Percentiles rank a stretch among this genome's conserved stretches.
These are phyloP conservation scores for Manis pentadactyla DNA, from an alignment of 2,797 vertebrate genomes.

Conservation along the genomic window DNA sequence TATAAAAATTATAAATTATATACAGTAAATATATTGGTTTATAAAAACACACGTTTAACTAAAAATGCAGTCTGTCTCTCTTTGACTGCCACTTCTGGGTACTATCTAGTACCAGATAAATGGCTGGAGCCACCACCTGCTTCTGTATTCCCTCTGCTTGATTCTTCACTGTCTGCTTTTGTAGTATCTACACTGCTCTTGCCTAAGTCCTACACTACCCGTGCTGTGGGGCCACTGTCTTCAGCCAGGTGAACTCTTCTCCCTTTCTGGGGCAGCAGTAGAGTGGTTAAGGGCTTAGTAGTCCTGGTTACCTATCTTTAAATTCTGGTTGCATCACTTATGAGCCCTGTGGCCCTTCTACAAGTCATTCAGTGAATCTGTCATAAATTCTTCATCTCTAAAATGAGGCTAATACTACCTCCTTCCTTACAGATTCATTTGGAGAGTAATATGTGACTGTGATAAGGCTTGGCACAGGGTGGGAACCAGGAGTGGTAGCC, in stretches of 20 bases:
- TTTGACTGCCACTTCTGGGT: background rate
- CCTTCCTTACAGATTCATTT: background rate
- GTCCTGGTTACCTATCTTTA: background rate
- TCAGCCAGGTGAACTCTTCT: background rate
- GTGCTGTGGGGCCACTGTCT: background rate
- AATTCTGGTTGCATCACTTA: background rate
- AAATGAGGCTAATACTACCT: background rate
- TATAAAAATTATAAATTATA: background rate
- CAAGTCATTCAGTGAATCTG: background rate
- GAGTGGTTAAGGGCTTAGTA: background rate
- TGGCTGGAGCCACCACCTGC: background rate
- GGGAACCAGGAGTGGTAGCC: background rate
- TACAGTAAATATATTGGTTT: background rate
- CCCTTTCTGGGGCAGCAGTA: background rate
- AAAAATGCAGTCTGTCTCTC: background rate
- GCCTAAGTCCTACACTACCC: background rate
- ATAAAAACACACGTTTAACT: background rate
- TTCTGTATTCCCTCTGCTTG: background rate
- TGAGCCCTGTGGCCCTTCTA: background rate
- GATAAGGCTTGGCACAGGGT: background rate
- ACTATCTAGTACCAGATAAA: background rate
- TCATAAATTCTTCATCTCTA: slow-evolving; percentile 3
- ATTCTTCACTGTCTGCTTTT: background rate
- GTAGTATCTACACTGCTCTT: background rate
- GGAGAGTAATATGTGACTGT: background rate